These are phyloP conservation scores for Acanthaster planci DNA, from an alignment of 35 echinoderm and acorn worm genomes.

Conservation along the genomic window DNA sequence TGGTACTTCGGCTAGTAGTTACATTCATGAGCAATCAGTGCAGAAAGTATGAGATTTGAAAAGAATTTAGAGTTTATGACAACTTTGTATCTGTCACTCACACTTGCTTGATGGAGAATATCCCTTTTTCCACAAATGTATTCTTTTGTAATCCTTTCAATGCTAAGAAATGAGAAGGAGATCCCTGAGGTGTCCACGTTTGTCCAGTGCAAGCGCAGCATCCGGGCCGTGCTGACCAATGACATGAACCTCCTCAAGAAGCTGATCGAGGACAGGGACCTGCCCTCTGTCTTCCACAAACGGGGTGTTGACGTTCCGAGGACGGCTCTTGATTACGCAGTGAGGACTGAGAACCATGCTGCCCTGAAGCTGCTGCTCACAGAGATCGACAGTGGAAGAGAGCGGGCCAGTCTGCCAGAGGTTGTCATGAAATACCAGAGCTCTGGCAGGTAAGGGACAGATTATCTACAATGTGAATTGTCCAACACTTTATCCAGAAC, in stretches of 20 bases:
- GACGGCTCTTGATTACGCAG: constrained; percentile 68
- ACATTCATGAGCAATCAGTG: no score
- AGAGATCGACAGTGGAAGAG: neutral
- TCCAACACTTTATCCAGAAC: neutral
- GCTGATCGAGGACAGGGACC: constrained; percentile 60
- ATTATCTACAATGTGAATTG: neutral
- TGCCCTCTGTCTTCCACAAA: constrained; percentile 52
- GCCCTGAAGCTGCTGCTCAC: constrained; percentile 55
- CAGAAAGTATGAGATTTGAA: no score
- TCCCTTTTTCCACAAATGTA: no score
- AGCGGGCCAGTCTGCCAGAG: constrained; percentile 7
- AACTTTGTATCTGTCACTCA: no score
- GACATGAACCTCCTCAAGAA: constrained; percentile 69
- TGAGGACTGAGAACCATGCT: constrained; percentile 60
- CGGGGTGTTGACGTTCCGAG: constrained; percentile 57
- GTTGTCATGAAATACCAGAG: constrained; percentile 48
- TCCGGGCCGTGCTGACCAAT: constrained; percentile 88
- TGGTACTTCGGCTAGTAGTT: no score
- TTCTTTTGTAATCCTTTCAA: no score
- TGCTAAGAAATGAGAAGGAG: constrained; percentile 66
- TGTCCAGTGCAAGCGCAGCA: constrained; percentile 74
- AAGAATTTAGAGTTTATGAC: no score
- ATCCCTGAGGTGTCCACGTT: constrained; percentile 76
- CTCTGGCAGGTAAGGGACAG: constrained; percentile 69
- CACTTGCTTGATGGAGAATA: no score